Percentiles rank a stretch among this genome's conserved stretches.
Conservation (phyloP, 1,140 invertebrate genomes). For the Zelostemma sp. region DNA sequence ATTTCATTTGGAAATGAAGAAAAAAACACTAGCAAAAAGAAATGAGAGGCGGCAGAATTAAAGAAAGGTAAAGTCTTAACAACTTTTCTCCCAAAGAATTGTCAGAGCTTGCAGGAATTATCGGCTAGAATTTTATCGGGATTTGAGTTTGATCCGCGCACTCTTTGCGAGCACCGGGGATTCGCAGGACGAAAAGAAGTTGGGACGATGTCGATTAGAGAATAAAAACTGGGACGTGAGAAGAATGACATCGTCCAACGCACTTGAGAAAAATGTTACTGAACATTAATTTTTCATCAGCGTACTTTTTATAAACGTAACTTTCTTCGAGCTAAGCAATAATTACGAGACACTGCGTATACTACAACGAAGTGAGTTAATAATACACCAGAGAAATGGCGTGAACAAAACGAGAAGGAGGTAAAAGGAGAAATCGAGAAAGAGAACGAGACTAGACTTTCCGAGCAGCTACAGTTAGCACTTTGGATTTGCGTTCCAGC, state of each 20-base stretch:
- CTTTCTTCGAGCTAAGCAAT: neutral
- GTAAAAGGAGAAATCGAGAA: slow-evolving; percentile 35
- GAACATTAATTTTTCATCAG: neutral
- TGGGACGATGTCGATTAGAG: slow-evolving; percentile 29
- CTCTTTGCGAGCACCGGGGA: slow-evolving; percentile 36
- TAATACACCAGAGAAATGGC: slow-evolving; percentile 20
- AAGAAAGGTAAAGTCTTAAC: slow-evolving; percentile 29
- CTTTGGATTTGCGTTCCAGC: slow-evolving; percentile 61
- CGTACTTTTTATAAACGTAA: neutral
- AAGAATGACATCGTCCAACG: slow-evolving; percentile 22
- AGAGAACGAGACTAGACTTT: slow-evolving; percentile 34
- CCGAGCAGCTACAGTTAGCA: slow-evolving; percentile 48
- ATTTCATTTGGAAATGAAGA: neutral
- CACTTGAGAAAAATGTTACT: no score
- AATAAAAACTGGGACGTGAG: slow-evolving; percentile 41
- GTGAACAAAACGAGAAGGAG: slow-evolving; percentile 23
- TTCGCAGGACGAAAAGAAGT: slow-evolving; percentile 27
- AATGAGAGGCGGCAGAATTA: slow-evolving; percentile 21
- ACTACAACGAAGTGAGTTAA: slow-evolving; percentile 25
- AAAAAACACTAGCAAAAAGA: slow-evolving; percentile 3
- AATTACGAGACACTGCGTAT: slow-evolving; percentile 10
- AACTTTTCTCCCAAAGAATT: slow-evolving; percentile 43
- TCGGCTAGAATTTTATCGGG: slow-evolving; percentile 50
- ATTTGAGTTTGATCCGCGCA: slow-evolving; percentile 51
- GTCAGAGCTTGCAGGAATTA: slow-evolving; percentile 46